phyloP scores from a whole-genome alignment of 2,113 vertebrate genomes.

The Chionodraco myersi region DNA sequence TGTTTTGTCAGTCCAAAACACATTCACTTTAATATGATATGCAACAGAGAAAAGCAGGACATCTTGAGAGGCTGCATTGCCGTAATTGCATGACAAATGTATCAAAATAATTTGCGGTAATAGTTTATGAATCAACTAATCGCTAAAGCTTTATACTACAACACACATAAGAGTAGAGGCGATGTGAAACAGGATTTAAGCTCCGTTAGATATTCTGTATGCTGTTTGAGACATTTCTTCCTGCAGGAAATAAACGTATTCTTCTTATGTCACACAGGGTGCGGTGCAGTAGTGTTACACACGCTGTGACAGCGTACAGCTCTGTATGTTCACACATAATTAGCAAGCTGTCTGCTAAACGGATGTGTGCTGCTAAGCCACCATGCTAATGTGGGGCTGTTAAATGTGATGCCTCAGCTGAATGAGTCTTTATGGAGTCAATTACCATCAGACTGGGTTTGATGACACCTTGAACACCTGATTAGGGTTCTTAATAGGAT shows the following conservation, averaged over 20 bases:
- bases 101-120: no score
- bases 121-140: no score
- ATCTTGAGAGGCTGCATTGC: no score
- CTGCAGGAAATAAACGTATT: background rate
- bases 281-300: background rate
- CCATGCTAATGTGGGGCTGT: slow-evolving; percentile 20
- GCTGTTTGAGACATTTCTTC: background rate
- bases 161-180: background rate
- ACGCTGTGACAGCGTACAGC: background rate
- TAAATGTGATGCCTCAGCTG: slow-evolving; percentile 33
- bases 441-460: slow-evolving; percentile 36
- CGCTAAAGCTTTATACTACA: no score
- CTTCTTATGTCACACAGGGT: background rate
- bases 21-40: no score
- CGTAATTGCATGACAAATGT: no score
- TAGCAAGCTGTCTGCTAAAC: slow-evolving; percentile 6
- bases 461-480: slow-evolving; percentile 14
- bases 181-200: background rate
- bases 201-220: background rate
- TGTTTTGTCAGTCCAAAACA: no score
- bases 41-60: no score
- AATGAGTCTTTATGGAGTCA: slow-evolving; percentile 40
- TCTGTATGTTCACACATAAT: slow-evolving; percentile 32
- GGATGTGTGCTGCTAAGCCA: slow-evolving; percentile 8
- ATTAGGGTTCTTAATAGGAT: slow-evolving; percentile 32